Conservation (phyloP, 2,113 vertebrate species). For the Nymphicus hollandicus region DNA sequence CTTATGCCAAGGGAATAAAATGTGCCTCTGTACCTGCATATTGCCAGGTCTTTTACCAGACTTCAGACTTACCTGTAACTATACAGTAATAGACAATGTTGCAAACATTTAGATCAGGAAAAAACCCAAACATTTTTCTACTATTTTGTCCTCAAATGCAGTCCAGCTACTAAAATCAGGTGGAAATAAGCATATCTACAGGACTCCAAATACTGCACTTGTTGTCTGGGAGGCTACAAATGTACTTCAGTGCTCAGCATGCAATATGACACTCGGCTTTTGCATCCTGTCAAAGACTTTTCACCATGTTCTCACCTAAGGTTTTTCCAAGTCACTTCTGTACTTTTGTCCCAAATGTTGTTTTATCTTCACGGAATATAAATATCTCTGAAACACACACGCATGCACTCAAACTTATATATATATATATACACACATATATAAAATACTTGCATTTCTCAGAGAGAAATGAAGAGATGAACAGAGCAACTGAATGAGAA, state of each 20-base stretch:
- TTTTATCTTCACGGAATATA: neutral
- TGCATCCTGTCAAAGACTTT: neutral
- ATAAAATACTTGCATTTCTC: neutral
- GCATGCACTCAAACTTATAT: no score
- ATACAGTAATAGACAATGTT: neutral
- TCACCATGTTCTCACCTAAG: neutral
- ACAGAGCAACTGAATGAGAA: neutral
- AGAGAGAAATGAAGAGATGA: neutral
- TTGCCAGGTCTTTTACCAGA: neutral
- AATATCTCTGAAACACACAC: neutral
- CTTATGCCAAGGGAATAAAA: neutral
- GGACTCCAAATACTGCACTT: neutral
- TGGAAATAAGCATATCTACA: neutral
- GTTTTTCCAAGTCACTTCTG: neutral
- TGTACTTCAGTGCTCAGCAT: neutral
- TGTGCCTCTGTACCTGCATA: neutral
- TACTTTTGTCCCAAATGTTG: neutral
- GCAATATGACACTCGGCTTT: neutral
- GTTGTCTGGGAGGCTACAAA: neutral
- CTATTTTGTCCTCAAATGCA: neutral
- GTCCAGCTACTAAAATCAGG: neutral
- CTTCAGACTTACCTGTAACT: neutral
- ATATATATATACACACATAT: neutral
- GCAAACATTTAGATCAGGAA: neutral
- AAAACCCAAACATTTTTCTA: neutral